Evolutionary conservation across 2,113 vertebrate species (phyloP).

Genomic region (Cyphomyrus discorhynchus): DNA sequence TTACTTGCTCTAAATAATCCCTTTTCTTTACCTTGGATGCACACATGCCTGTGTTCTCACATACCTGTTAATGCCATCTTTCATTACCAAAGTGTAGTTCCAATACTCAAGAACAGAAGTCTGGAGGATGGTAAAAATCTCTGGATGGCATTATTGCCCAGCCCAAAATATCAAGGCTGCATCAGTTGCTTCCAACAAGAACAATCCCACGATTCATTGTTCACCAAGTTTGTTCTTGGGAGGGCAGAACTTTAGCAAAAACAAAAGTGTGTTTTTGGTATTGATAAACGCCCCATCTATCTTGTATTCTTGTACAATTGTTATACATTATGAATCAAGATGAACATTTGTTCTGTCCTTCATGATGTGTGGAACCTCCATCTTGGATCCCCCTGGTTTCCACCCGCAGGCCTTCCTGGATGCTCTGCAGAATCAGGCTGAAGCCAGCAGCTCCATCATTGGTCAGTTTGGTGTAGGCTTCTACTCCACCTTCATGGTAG

Average conservation of each 20-base stretch:
- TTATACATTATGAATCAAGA: not conserved
- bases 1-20: not conserved
- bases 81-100: not conserved
- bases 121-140: not conserved
- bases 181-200: not conserved
- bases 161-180: not conserved
- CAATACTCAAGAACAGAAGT: not conserved
- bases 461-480: constrained; percentile 97
- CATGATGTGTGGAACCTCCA: not conserved
- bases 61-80: not conserved
- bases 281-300: not conserved
- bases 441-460: constrained; percentile 84
- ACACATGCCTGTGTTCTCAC: not conserved
- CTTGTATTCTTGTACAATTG: not conserved
- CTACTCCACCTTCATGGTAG: constrained; percentile 97
- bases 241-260: not conserved
- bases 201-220: not conserved
- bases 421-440: constrained; percentile 75
- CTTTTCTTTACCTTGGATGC: not conserved
- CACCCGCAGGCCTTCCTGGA: constrained; percentile 79
- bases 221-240: not conserved
- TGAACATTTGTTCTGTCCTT: not conserved
- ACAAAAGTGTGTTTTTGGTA: not conserved
- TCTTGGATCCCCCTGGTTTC: not conserved
- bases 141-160: not conserved